Evolutionary conservation across 2,888 invertebrate genomes (phyloP).

Genomic region (Callyntrura sp.): DNA sequence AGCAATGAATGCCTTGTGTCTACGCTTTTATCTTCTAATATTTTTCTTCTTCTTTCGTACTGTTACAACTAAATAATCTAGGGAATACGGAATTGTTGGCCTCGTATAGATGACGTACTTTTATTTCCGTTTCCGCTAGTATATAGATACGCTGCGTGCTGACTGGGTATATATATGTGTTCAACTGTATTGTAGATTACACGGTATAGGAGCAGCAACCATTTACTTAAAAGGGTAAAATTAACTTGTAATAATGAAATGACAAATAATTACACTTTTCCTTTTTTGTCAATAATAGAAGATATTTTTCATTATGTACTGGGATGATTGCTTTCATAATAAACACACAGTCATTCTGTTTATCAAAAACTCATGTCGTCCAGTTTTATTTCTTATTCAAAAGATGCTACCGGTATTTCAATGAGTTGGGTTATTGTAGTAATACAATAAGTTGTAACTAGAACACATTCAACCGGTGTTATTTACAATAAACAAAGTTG

Average conservation of each 20-base stretch:
- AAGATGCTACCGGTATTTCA: no score
- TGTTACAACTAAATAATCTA: background rate
- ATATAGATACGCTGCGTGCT: background rate
- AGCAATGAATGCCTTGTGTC: background rate
- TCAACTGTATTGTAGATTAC: background rate
- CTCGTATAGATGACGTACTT: no score
- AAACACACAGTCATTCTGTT: no score
- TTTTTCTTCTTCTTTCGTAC: background rate
- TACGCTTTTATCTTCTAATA: no score
- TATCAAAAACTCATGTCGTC: no score
- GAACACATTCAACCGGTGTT: slow-evolving; percentile 19
- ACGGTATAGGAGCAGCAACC: background rate
- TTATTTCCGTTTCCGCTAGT: no score
- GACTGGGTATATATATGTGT: background rate
- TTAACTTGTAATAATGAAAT: background rate
- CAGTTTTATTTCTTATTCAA: no score
- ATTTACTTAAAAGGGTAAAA: background rate
- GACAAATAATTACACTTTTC: background rate
- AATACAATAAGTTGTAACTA: no score
- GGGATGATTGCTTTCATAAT: no score
- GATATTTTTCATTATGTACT: no score
- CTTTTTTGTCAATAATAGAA: no score
- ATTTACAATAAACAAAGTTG: background rate
- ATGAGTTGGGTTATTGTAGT: no score
- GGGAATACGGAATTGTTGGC: background rate